Base-by-base conservation (phyloP, 2,797 vertebrate species). In the Lophius americanus region DNA sequence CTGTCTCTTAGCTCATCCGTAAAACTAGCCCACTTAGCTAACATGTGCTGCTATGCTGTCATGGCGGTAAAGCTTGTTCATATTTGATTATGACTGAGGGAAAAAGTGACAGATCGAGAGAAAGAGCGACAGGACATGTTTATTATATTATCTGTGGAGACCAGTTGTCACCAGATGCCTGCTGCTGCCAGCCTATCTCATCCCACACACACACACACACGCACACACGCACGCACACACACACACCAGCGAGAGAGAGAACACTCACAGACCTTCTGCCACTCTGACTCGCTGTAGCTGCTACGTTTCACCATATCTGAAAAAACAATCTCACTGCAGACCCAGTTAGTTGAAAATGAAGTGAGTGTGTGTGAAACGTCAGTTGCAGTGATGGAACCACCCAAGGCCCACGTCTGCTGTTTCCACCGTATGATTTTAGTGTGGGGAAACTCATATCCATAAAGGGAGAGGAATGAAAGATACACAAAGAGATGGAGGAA, bases 101-200 rank as follows among this genome's bases (percentile, higher is more conserved):
- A 51, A 51, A 49, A 56, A 68, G 55, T 56, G 79, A 76, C 49
- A 64, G 2, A 62, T 52, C 50, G 61, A 76, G 10, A 53, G 48
- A 64, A 46, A 37, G 56, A 60, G 55, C 57, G 62, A 72, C 51
- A 63, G 59, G 48, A 68, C 32, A 49, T 84, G 73, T 89, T 84
- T 79, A 86, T 87, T 81, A 89, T 82, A 89, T 89, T 91, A 89
- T 89, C 89, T 85, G 81, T 81, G 74, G 56, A 65, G 76, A 86
- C 80, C 88, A 91, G 86, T 86, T 90, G 90, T 86, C 85, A 88
- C 77, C 85, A 88, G 85, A 85, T 82, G 81, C 72, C 78, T 79
- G 78, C 86, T 74, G 75, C 82, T 84, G 68, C 73, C 81, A 76
- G 73, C 69, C 81, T 68, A 60, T 81, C 78, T 81, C 9, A 11